Base-by-base conservation (phyloP, 1,140 invertebrate genomes). In the Caligus rogercresseyi region DNA sequence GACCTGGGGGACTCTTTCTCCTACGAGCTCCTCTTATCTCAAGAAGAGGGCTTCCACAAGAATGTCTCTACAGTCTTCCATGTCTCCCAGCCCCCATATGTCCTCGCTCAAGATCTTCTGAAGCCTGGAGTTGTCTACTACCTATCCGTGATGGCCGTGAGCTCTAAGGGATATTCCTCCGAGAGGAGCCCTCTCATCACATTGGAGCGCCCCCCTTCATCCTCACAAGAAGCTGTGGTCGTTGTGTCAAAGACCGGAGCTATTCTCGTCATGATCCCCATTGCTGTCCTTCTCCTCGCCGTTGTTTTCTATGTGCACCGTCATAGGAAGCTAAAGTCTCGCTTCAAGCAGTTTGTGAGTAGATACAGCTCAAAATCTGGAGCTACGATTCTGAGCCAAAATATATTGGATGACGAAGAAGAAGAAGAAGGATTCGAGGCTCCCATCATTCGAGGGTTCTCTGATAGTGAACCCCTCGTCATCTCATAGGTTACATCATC, bases 401-500 rank as follows among this genome's bases (percentile, higher is more conserved):
- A 31, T 24, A 31, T 64, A 64, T 13, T 65, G 61, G n/a, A 72
- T 81, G 85, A 85, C 70, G 87, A 89, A 69, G 87, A 89, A 13
- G 31, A 43, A 43, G 31, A 43, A 43, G 31, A 43, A 43, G 31
- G n/a, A 43, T 11, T 11, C 71, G 87, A 89, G 69, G 82, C 83
- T 67, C 88, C 88, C 15, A 81, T 85, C 69, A 89, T 91, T 68
- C 80, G 83, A 72, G 87, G 88, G 20, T 92, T 92, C 74, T 89
- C 88, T 0, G 89, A 94, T 72, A 89, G 92, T 73, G 89, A 93
- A 73, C 89, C 89, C 56, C 75, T 94, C 66, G 87, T 94, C 65
- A 85, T 92, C 74, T 87, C 88, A 65, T 92, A 72, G 64, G 61
- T 21, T 43, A 43, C 31, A 43, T 43, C n/a, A 11, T 43, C 7